Evolutionary conservation across 2,797 vertebrate species (phyloP), one percentile per base, ranked within the genome.

Genomic region (Loriculus beryllinus): DNA sequence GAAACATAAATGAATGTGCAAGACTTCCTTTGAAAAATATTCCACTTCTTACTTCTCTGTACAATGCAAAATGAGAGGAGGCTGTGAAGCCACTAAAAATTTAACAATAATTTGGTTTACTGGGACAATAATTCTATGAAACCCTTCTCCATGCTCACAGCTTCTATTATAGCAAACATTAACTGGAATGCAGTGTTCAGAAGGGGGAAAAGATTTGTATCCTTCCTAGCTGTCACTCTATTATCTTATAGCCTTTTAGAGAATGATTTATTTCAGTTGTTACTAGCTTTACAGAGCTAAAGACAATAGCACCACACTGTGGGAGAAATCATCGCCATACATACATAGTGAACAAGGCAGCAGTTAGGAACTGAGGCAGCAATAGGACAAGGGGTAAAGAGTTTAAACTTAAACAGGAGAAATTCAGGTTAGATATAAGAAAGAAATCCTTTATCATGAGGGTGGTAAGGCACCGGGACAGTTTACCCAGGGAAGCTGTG

Each of bases 261-360:
- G 52, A 75, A 86, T 47, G 29, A 89, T 70, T 75, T 77, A 82
- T 93, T 89, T 82, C 52, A 62, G 42, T 65, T 33, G 45, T 91
- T 78, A 83, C 35, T 35, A 78, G 80, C 49, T 78, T 91, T 81
- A 72, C 45, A 75, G 65, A 91, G 87, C 29, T 75, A 81, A 92
- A 96, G 87, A 90, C 94, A 96, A 94, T 40, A 96, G 95, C 91
- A 93, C 90, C 90, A 92, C 76, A 10, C 82, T 72, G 93, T 91
- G 94, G 95, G 91, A 88, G 77, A 93, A 86, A 51, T 33, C 47
- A 75, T 0, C 1, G 15, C 60, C 71, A 68, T 78, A 75, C 25
- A 49, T 16, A 64, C 14, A 77, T 1, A 56, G 37, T 12, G 37
- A 95, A 89, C 48, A 45, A 82, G 21, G 45, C 45, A 75, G 57